A percentile compares a stretch with the other conserved stretches of the same genome.
These are phyloP conservation scores for Adela reaumurella DNA, from an alignment of 2,888 invertebrate genomes.

Conservation along the genomic window DNA sequence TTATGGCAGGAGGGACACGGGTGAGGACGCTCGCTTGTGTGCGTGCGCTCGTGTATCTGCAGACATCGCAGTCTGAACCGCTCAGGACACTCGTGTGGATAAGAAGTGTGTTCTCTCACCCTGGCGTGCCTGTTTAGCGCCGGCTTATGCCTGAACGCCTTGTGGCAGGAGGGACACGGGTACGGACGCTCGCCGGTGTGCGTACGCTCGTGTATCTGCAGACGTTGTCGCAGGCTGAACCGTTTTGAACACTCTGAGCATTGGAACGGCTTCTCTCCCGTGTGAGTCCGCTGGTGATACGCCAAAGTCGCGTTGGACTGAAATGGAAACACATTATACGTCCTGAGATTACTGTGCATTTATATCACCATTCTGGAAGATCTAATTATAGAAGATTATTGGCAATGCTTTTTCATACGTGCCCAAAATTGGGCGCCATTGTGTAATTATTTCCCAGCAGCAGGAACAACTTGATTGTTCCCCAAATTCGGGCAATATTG, in stretches of 20 bases:
- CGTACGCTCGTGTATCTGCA: constrained; percentile 2
- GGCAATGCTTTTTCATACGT: no score
- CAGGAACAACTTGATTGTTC: no score
- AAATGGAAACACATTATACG: no score
- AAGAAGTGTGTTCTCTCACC: neutral
- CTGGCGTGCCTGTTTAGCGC: neutral
- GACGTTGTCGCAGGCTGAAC: constrained; percentile 19
- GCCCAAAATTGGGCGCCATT: no score
- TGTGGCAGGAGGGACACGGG: constrained; percentile 15
- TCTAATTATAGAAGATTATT: no score
- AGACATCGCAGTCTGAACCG: constrained; percentile 19
- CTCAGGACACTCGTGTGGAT: constrained; percentile 26
- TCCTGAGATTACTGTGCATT: no score
- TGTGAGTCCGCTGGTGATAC: constrained; percentile 31
- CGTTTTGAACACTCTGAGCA: constrained; percentile 27
- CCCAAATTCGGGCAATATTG: no score
- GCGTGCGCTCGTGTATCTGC: constrained; percentile 2
- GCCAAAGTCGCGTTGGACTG: constrained; percentile 28
- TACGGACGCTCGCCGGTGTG: constrained; percentile 19
- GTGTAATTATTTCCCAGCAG: no score
- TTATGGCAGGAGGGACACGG: constrained; percentile 15
- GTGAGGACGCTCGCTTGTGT: constrained; percentile 19
- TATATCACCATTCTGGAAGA: no score
- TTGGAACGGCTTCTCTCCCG: constrained; percentile 31
- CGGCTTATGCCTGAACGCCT: constrained; percentile 4